Evolutionary conservation across 53 echinoderm and acorn worm genomes (phyloP).

Genomic region (Henricia sp.): DNA sequence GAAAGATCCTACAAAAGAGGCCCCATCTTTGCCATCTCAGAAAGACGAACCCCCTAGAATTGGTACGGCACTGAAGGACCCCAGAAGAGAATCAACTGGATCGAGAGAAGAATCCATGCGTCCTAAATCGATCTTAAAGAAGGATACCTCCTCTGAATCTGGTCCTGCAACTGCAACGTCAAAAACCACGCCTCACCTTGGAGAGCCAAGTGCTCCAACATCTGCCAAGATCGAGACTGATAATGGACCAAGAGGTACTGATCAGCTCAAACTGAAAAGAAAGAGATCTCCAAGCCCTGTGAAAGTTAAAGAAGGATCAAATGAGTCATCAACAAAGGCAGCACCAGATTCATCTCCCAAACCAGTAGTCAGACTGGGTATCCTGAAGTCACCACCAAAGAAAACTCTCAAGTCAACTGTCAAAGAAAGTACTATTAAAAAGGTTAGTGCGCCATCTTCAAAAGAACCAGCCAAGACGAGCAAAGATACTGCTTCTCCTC

Average conservation of each 20-base stretch:
- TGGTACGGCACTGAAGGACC: slow-evolving; percentile 47
- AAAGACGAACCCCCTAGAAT: slow-evolving; percentile 57
- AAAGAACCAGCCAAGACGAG: slow-evolving; percentile 52
- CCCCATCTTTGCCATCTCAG: slow-evolving; percentile 57
- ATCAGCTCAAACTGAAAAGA: slow-evolving; percentile 69
- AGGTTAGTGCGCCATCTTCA: slow-evolving; percentile 6
- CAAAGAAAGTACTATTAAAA: slow-evolving; percentile 70
- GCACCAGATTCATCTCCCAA: slow-evolving; percentile 1
- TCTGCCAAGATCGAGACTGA: slow-evolving; percentile 51
- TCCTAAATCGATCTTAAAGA: slow-evolving; percentile 85
- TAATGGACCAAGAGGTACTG: slow-evolving; percentile 50
- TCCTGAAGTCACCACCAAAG: slow-evolving; percentile 47
- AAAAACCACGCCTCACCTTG: slow-evolving; percentile 44
- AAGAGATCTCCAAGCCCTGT: slow-evolving; percentile 87
- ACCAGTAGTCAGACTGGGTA: slow-evolving; percentile 10
- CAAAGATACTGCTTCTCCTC: slow-evolving; percentile 30
- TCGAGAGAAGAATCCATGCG: slow-evolving; percentile 68
- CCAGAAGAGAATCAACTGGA: slow-evolving; percentile 41
- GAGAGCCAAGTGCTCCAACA: slow-evolving; percentile 58
- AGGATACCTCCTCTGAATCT: slow-evolving; percentile 67
- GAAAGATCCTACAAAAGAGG: slow-evolving; percentile 53
- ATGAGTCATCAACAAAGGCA: slow-evolving; percentile 4
- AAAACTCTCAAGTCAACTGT: slow-evolving; percentile 57
- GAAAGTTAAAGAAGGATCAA: slow-evolving; percentile 42
- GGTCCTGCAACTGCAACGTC: slow-evolving; percentile 53